phyloP scores from a whole-genome alignment of 2,113 vertebrate species.

The Corythornis madagascariensis region DNA sequence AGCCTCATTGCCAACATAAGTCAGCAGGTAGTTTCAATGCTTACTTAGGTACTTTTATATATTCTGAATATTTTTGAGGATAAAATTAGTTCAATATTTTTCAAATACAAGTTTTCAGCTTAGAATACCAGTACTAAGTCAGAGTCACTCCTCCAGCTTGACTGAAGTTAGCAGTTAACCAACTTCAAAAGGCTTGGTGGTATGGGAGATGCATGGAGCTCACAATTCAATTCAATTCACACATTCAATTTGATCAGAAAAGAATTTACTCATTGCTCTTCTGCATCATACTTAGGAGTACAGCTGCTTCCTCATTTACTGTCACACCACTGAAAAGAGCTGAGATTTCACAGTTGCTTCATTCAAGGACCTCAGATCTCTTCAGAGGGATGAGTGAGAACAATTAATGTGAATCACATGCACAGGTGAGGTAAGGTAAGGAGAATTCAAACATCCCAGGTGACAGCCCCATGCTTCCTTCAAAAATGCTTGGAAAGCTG shows the following conservation, averaged over 20 bases:
- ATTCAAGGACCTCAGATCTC: not conserved
- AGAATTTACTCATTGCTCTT: not conserved
- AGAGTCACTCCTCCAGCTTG: not conserved
- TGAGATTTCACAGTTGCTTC: not conserved
- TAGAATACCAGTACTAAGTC: not conserved
- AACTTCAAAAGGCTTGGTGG: not conserved
- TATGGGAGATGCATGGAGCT: not conserved
- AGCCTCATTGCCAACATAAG: not conserved
- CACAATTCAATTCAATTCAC: no score
- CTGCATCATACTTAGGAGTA: not conserved
- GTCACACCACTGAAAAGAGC: not conserved
- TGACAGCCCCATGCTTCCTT: accelerated
- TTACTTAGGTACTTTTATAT: not conserved
- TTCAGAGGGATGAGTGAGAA: not conserved
- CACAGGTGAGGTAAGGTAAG: not conserved
- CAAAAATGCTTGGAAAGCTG: not conserved
- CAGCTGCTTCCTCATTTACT: not conserved
- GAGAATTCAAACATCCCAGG: not conserved
- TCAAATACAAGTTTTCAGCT: not conserved
- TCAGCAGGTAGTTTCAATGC: not conserved
- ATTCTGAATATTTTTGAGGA: not conserved
- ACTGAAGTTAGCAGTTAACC: not conserved
- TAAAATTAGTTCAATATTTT: not conserved
- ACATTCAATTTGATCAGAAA: not conserved
- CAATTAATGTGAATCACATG: not conserved